Conservation (phyloP, 2,797 vertebrate genomes). For the Oreochromis mossambicus region DNA sequence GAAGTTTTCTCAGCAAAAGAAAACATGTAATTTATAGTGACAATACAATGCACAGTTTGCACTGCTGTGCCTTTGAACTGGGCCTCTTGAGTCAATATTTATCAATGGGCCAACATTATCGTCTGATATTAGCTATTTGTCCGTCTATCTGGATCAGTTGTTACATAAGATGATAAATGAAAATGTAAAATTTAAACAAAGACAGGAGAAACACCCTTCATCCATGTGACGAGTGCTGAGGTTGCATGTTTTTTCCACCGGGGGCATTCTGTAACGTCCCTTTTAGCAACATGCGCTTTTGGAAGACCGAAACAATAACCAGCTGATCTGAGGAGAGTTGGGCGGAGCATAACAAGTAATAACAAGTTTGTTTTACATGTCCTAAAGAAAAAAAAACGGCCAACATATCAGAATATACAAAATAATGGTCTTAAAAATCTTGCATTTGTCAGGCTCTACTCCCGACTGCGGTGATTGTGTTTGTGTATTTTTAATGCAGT, state of each 20-base stretch:
- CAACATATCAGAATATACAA: neutral
- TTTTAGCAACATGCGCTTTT: neutral
- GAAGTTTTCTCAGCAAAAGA: neutral
- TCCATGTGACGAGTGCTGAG: neutral
- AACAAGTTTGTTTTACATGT: neutral
- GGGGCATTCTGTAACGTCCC: neutral
- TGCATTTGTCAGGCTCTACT: neutral
- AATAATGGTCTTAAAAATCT: neutral
- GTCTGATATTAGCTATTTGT: neutral
- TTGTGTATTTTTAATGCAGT: fast-evolving
- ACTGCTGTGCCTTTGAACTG: neutral
- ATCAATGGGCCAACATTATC: neutral
- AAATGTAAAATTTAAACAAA: neutral
- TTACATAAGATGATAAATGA: neutral
- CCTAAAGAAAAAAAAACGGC: neutral
- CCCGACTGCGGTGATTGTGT: neutral
- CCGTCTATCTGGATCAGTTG: neutral
- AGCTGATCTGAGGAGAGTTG: neutral
- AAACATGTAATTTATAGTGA: neutral
- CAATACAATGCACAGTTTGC: neutral
- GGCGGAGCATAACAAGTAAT: neutral
- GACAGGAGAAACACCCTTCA: neutral
- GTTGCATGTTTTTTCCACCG: neutral
- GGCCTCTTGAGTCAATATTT: neutral
- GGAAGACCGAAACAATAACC: neutral